Conservation (phyloP, 2,797 vertebrate genomes). For the Lepus townsendii region DNA sequence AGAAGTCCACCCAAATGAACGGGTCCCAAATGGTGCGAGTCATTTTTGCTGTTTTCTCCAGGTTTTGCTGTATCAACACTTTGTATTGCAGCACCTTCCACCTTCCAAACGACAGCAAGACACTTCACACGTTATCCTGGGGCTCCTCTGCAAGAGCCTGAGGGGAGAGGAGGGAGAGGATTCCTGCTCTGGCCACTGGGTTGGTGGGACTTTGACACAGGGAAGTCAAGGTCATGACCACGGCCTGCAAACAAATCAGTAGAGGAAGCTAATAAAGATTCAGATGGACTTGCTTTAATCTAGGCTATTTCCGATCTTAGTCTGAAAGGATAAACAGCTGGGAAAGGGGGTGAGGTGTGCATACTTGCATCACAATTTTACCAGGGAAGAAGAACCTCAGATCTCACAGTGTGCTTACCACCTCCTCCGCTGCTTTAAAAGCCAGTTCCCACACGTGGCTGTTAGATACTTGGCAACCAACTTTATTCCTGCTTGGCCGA, state of each 20-base stretch:
- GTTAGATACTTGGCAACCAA: slow-evolving; percentile 64
- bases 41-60: slow-evolving; percentile 77
- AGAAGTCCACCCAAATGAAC: slow-evolving; percentile 67
- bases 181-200: background rate
- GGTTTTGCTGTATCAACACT: background rate
- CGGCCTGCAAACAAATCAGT: background rate
- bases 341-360: background rate
- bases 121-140: background rate
- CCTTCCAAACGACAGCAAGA: slow-evolving; percentile 32
- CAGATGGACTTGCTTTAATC: slow-evolving; percentile 15
- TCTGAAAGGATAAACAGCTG: slow-evolving; percentile 11
- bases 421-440: slow-evolving; percentile 57
- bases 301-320: background rate
- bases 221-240: background rate
- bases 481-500: slow-evolving; percentile 61
- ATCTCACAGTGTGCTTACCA: slow-evolving; percentile 73
- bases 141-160: slow-evolving; percentile 11
- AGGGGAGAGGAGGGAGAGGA: background rate
- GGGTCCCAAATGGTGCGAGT: slow-evolving; percentile 69
- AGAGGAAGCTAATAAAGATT: background rate
- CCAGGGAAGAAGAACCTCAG: slow-evolving; percentile 56
- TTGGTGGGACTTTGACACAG: background rate
- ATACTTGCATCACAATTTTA: slow-evolving; percentile 37
- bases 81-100: slow-evolving; percentile 66
- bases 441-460: slow-evolving; percentile 66